Evolutionary conservation across 2,888 invertebrate genomes (phyloP), one percentile per base, ranked within the genome.

Genomic region (Isoperla grammatica): DNA sequence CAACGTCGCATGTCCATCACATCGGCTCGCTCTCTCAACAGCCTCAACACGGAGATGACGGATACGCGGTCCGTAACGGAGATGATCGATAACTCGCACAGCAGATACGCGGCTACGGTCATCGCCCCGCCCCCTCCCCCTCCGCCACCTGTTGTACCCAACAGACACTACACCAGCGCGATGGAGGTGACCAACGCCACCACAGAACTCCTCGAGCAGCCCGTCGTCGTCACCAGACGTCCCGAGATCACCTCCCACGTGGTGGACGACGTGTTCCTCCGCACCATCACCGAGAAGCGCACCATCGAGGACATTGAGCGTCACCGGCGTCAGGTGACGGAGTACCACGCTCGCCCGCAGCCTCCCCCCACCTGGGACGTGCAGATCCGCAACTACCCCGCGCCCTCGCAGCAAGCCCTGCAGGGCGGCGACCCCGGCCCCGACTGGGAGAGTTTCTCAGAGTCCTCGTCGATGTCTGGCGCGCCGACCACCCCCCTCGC

Each of bases 361-460:
- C 77, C 76, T 1, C 78, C 80, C 1, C 86, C 89, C 62, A 84
- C 82, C 65, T 94, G 91, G 82, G 90, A 94, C 73, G 92, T 94
- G 23, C 90, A 89, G 46, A 92, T 94, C 64, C 80, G 87, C 46
- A 92, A 92, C 74, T 91, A 92, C 73, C 90, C 90, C 0, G 78
- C 80, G 57, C 85, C 88, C 1, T 80, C 79, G 59, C 75, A 71
- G 1, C 79, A 80, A 35, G 79, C 79, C 2, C 60, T 66, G 2
- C 61, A 64, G 6, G 69, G 68, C 29, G 69, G 66, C 50, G 71
- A 69, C 37, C 79, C 86, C 0, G 73, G 75, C 1, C 76, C 77
- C 0, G 89, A 89, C 69, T 93, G 93, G 90, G 92, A 91, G 76
- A 90, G 90, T 77, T 92, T 89, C 80, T 91, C 90, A 0, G 92